These are phyloP conservation scores for Cheilosia vulpina DNA, from an alignment of 2,888 invertebrate genomes.

Conservation along the genomic window DNA sequence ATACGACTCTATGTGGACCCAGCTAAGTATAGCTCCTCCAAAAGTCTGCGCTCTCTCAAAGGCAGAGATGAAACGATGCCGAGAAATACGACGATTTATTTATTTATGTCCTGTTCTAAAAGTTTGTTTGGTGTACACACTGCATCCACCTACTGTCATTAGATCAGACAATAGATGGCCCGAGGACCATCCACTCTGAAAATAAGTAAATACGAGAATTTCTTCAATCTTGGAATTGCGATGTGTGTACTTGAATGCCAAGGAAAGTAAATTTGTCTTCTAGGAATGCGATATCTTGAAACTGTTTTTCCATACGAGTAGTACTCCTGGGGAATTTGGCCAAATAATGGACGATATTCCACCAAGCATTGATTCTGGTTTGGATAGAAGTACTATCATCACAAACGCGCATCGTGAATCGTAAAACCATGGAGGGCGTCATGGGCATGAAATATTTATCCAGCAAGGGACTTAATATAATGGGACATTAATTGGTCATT, in stretches of 20 bases:
- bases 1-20: conserved; percentile 1
- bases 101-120: conserved; percentile 29
- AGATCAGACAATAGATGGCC: conserved; percentile 40
- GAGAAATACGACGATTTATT: conserved; percentile 34
- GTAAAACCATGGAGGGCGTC: conserved; percentile 8
- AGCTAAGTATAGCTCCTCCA: conserved; percentile 8
- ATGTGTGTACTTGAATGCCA: conserved; percentile 14
- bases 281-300: conserved; percentile 48
- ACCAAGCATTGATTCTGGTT: background rate
- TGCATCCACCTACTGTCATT: conserved; percentile 30
- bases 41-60: background rate
- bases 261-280: conserved; percentile 16
- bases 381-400: background rate
- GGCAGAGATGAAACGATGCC: conserved; percentile 35
- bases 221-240: background rate
- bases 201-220: conserved; percentile 29
- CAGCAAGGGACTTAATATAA: background rate
- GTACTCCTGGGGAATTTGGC: too few species aligned
- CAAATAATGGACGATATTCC: background rate
- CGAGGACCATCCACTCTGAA: conserved; percentile 24
- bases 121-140: conserved; percentile 17
- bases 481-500: conserved; percentile 26
- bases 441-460: conserved; percentile 22
- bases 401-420: conserved; percentile 19
- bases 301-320: conserved; percentile 20